Evolutionary conservation across 2,888 invertebrate genomes (phyloP).

Genomic region (Drosophila neotestacea): DNA sequence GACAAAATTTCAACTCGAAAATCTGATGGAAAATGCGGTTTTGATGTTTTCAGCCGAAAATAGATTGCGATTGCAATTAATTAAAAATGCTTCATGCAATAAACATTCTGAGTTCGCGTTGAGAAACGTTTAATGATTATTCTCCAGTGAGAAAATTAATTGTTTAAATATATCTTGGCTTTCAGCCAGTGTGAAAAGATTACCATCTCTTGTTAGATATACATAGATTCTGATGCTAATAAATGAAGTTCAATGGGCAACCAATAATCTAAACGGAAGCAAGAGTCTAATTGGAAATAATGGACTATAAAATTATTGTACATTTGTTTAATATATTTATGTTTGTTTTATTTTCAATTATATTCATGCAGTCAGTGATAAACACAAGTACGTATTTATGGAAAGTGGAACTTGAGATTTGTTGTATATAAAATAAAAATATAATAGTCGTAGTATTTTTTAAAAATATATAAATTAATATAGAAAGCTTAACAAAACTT

Average conservation of each 20-base stretch:
- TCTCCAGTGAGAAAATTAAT: conserved; percentile 28
- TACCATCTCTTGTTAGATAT: conserved; percentile 3
- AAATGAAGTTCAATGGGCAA: conserved; percentile 36
- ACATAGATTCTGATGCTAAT: conserved; percentile 28
- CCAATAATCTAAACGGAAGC: not conserved
- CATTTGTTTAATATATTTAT: conserved; percentile 6
- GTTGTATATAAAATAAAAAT: not conserved
- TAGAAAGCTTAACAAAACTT: not conserved
- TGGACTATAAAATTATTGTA: not conserved
- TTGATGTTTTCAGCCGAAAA: conserved; percentile 56
- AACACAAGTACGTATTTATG: not conserved
- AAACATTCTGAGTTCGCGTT: conserved; percentile 57
- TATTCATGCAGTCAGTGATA: not conserved
- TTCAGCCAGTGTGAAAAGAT: conserved; percentile 25
- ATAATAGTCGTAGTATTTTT: not conserved
- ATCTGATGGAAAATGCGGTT: conserved; percentile 64
- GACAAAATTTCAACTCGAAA: conserved; percentile 9
- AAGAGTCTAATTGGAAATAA: conserved; percentile 4
- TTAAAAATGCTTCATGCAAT: conserved; percentile 59
- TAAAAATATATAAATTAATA: not conserved
- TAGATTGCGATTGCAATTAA: conserved; percentile 52
- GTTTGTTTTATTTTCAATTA: conserved; percentile 11
- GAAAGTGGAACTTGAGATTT: not conserved
- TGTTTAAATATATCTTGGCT: conserved; percentile 32
- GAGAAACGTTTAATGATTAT: conserved; percentile 34